Conservation (phyloP, 2,113 vertebrate species). For the Bostrychus sinensis region DNA sequence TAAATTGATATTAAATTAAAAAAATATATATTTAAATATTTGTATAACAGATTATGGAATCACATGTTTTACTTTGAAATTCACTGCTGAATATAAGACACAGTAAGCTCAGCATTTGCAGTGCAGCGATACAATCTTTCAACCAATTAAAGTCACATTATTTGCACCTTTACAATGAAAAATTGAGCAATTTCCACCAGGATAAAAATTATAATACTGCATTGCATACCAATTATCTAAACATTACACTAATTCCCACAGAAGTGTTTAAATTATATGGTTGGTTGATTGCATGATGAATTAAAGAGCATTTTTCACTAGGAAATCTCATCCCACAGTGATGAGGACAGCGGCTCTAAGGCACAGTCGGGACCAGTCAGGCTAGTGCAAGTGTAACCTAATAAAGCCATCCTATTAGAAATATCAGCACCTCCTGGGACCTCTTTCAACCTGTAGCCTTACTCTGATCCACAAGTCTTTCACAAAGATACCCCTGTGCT, state of each 20-base stretch:
- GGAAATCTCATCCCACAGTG: slow-evolving; percentile 71
- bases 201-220: slow-evolving; percentile 75
- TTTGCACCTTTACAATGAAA: slow-evolving; percentile 71
- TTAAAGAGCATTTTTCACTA: slow-evolving; percentile 75
- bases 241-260: slow-evolving; percentile 83
- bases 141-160: slow-evolving; percentile 76
- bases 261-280: slow-evolving; percentile 85
- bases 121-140: slow-evolving; percentile 71
- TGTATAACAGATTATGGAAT: too few species aligned
- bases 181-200: slow-evolving; percentile 70
- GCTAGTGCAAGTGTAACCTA: slow-evolving; percentile 63
- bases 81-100: not conserved
- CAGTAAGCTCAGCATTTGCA: not conserved
- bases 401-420: slow-evolving; percentile 61
- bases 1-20: too few species aligned
- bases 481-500: slow-evolving; percentile 33
- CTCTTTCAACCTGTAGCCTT: slow-evolving; percentile 55
- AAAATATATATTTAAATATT: too few species aligned
- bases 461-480: slow-evolving; percentile 69
- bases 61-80: not conserved
- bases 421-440: slow-evolving; percentile 58
- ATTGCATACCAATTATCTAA: slow-evolving; percentile 82
- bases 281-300: slow-evolving; percentile 85
- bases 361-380: slow-evolving; percentile 71
- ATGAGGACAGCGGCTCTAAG: slow-evolving; percentile 68